Conservation (phyloP, 2,113 vertebrate genomes). For the Eidolon helvum region DNA sequence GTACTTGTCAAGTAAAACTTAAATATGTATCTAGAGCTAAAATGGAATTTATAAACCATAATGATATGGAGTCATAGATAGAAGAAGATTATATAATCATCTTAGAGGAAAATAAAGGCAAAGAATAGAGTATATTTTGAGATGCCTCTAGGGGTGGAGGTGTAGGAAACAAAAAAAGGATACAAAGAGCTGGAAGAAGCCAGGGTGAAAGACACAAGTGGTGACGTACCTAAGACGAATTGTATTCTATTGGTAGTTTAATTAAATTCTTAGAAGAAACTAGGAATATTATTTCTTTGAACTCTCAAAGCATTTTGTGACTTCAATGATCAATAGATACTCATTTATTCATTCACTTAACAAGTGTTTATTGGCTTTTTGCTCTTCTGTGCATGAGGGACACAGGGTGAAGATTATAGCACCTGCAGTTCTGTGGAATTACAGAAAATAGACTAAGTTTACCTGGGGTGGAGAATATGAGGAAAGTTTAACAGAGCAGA, state of each 20-base stretch:
- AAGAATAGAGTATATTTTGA: background rate
- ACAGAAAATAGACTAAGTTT: background rate
- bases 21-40: background rate
- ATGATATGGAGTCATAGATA: background rate
- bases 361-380: background rate
- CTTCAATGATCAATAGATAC: background rate
- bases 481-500: background rate
- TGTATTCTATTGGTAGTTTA: background rate
- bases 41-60: background rate
- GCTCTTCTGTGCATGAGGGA: background rate
- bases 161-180: background rate
- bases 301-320: background rate
- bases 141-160: background rate
- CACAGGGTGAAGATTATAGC: background rate
- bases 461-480: background rate
- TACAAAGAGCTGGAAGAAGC: background rate
- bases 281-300: background rate
- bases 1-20: background rate
- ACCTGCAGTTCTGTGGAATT: background rate
- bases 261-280: background rate
- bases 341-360: background rate
- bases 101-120: background rate
- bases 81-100: background rate
- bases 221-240: background rate
- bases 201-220: background rate